phyloP scores from a whole-genome alignment of 2,888 invertebrate genomes.

The Drosophila quinaria region DNA sequence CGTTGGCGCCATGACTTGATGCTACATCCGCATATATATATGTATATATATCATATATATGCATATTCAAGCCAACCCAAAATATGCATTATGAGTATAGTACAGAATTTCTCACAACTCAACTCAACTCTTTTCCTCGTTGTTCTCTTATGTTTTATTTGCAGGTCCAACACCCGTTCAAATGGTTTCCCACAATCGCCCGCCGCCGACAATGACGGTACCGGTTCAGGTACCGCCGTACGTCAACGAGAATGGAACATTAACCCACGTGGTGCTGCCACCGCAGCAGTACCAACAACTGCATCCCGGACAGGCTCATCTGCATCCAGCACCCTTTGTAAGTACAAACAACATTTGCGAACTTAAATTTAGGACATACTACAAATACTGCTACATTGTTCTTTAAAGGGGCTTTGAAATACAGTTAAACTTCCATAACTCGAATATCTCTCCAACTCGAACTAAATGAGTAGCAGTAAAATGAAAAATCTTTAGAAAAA shows the following conservation, averaged over 20 bases:
- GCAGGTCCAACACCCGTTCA: conserved; percentile 94
- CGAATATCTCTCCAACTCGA: no score
- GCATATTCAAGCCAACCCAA: conserved; percentile 19
- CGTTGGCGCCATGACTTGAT: conserved; percentile 60
- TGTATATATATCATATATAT: neutral
- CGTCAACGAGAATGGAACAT: conserved; percentile 94
- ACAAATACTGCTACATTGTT: no score
- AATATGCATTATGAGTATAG: conserved; percentile 14
- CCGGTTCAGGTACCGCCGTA: conserved; percentile 96
- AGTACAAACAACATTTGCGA: conserved; percentile 83
- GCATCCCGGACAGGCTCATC: conserved; percentile 86
- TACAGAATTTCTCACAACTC: conserved; percentile 5
- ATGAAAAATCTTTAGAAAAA: no score
- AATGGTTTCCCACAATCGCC: conserved; percentile 93
- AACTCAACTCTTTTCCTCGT: neutral
- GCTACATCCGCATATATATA: conserved; percentile 18
- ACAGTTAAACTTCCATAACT: no score
- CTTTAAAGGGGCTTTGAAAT: no score
- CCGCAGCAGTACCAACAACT: conserved; percentile 88
- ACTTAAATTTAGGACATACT: no score
- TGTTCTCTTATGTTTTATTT: conserved; percentile 46
- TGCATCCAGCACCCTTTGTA: conserved; percentile 88
- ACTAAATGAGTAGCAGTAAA: no score
- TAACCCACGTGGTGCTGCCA: conserved; percentile 95
- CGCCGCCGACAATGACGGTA: conserved; percentile 93